phyloP scores from a whole-genome alignment of 1,140 invertebrate species.

The Lordiphosa clarofinis region DNA sequence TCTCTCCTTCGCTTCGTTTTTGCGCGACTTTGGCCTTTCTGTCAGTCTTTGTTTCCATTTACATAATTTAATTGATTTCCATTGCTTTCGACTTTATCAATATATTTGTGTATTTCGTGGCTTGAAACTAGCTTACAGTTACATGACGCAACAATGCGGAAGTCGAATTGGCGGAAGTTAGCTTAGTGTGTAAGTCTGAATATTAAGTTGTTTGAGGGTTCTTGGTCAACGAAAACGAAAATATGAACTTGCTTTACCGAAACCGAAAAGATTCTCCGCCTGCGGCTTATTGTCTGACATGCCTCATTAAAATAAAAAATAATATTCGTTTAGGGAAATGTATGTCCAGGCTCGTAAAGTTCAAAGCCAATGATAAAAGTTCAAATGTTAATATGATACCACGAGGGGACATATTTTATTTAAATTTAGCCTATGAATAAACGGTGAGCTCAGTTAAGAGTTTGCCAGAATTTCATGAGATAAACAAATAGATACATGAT shows the following conservation, averaged over 20 bases:
- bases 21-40: constrained; percentile 72
- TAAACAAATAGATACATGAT: no score
- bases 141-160: constrained; percentile 50
- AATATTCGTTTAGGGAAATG: constrained; percentile 13
- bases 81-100: constrained; percentile 4
- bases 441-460: constrained; percentile 21
- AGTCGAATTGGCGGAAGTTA: constrained; percentile 50
- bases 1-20: constrained; percentile 36
- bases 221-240: constrained; percentile 15
- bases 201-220: background rate
- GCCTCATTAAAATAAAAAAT: constrained; percentile 8
- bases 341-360: constrained; percentile 12
- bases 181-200: constrained; percentile 10
- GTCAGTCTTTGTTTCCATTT: constrained; percentile 61
- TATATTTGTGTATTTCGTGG: constrained; percentile 4
- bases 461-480: background rate
- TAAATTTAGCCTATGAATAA: constrained; percentile 22
- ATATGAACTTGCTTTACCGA: constrained; percentile 10
- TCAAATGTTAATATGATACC: constrained; percentile 8
- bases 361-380: constrained; percentile 18
- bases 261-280: background rate
- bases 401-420: constrained; percentile 7
- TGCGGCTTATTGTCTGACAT: background rate
- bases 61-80: constrained; percentile 64
- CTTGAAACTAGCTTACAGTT: constrained; percentile 57